Percentiles rank a stretch among this genome's conserved stretches.
These are phyloP conservation scores for Ormyrus labotus DNA, from an alignment of 2,888 invertebrate genomes.

Conservation along the genomic window DNA sequence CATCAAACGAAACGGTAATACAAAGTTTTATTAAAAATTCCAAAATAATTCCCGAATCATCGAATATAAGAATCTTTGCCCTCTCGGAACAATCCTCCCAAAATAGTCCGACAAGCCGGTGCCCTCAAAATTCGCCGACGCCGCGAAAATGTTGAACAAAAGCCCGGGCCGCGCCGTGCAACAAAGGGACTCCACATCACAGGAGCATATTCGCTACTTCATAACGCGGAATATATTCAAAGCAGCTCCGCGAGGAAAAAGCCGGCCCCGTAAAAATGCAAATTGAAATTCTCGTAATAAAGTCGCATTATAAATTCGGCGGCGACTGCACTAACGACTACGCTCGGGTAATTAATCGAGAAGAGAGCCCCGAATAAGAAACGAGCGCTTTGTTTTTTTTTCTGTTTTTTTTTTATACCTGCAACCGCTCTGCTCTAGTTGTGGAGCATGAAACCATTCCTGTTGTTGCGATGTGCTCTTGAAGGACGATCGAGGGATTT, in stretches of 20 bases:
- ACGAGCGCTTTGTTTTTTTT: no score
- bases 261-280: conserved; percentile 48
- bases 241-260: not conserved
- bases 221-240: conserved; percentile 32
- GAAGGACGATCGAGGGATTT: no score
- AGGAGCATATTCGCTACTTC: conserved; percentile 39
- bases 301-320: conserved; percentile 45
- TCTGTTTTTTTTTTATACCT: no score
- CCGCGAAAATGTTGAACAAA: no score
- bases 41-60: not conserved
- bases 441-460: no score
- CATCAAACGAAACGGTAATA: no score
- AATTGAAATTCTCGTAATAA: conserved; percentile 55
- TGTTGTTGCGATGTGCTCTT: no score
- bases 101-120: no score
- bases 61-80: conserved; percentile 22
- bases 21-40: not conserved
- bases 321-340: conserved; percentile 37
- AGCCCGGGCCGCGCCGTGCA: not conserved
- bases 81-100: not conserved
- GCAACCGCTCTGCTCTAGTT: no score
- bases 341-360: conserved; percentile 47
- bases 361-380: not conserved
- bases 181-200: not conserved
- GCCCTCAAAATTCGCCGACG: no score